Percentiles rank a stretch among this genome's conserved stretches.
Conservation (phyloP, 2,797 vertebrate species). For the Percopsis omiscomaycus region DNA sequence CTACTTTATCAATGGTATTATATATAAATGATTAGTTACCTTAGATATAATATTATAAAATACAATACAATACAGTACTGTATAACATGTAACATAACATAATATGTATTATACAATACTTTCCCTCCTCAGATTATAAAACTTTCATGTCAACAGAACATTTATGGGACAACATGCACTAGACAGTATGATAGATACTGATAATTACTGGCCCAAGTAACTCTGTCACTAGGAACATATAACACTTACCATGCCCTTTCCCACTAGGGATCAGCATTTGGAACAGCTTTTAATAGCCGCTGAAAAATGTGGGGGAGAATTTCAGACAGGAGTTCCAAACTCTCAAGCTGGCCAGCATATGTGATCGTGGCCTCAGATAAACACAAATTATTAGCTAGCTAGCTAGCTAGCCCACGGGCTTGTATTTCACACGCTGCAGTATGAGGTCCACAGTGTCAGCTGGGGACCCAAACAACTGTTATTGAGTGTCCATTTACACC, state of each 20-base stretch:
- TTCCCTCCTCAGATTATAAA: background rate
- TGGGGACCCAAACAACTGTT: slow-evolving; percentile 5
- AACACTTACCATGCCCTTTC: background rate
- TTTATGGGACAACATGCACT: background rate
- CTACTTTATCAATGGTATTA: no score
- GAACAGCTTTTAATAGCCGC: slow-evolving; percentile 5
- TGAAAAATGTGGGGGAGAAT: slow-evolving; percentile 1
- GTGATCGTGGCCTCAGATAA: no score
- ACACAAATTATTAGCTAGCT: no score
- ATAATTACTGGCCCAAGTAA: background rate
- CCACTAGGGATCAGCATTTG: background rate
- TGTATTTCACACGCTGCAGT: no score
- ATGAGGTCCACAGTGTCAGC: no score
- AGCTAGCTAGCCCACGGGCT: no score
- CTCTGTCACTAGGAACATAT: no score
- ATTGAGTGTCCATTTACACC: background rate
- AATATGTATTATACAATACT: no score
- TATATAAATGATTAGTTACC: no score
- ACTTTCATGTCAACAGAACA: background rate
- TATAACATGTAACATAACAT: background rate
- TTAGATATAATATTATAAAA: no score
- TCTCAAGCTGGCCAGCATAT: no score
- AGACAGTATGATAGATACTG: background rate
- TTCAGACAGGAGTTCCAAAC: background rate
- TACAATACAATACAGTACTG: background rate